A percentile compares a stretch with the other conserved stretches of the same genome.
These are phyloP conservation scores for Coelopa frigida DNA, from an alignment of 1,140 invertebrate genomes.

Conservation along the genomic window DNA sequence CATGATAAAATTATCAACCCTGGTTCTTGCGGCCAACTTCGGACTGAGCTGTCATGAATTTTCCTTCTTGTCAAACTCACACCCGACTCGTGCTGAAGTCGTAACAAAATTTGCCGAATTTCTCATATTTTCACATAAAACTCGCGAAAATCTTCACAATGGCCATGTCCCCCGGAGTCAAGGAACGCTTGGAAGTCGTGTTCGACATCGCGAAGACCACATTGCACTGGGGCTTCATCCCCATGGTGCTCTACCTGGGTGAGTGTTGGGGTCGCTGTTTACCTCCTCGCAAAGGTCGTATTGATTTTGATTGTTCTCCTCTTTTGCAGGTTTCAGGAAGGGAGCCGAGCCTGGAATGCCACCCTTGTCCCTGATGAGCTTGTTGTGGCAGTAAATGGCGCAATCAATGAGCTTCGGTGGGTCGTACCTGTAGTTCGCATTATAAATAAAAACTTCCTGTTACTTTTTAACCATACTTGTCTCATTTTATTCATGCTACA, in stretches of 20 bases:
- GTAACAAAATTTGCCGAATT: too few species aligned
- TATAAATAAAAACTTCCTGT: too few species aligned
- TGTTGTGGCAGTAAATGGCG: constrained; percentile 49
- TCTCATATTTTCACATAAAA: neutral
- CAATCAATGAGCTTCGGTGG: too few species aligned
- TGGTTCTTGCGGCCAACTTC: too few species aligned
- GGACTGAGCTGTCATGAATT: too few species aligned
- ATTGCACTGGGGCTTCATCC: constrained; percentile 65
- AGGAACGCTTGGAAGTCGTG: constrained; percentile 54
- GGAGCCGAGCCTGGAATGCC: constrained; percentile 59
- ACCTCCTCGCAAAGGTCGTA: constrained; percentile 4
- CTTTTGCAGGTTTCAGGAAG: constrained; percentile 51
- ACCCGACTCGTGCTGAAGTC: too few species aligned
- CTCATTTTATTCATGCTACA: too few species aligned
- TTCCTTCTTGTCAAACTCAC: too few species aligned
- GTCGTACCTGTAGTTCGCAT: too few species aligned
- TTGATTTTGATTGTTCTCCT: constrained; percentile 10
- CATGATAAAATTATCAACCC: too few species aligned
- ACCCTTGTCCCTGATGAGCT: constrained; percentile 49
- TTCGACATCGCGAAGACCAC: constrained; percentile 52
- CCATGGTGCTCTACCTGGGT: constrained; percentile 61
- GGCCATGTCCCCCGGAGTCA: constrained; percentile 46
- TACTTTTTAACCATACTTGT: too few species aligned
- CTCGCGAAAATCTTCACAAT: constrained; percentile 24
- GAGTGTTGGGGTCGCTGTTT: constrained; percentile 33